These are phyloP conservation scores for Drosophila saltans DNA, from an alignment of 1,140 invertebrate species.

Conservation along the genomic window DNA sequence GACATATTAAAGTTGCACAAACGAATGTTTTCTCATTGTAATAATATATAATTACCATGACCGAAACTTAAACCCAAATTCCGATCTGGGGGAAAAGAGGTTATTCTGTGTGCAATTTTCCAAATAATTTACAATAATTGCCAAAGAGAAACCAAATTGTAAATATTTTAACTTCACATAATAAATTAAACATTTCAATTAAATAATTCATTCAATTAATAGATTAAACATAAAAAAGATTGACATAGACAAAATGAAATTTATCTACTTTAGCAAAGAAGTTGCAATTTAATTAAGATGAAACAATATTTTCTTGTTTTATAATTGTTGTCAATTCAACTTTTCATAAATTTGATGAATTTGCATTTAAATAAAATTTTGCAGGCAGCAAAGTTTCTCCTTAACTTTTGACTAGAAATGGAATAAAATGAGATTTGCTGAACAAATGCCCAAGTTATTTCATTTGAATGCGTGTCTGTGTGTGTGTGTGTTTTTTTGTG, in stretches of 20 bases:
- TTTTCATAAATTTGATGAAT: background rate
- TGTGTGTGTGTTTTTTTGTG: slow-evolving; percentile 3
- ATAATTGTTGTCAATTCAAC: background rate
- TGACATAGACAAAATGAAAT: background rate
- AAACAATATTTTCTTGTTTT: slow-evolving; percentile 3
- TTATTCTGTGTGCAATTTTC: slow-evolving; percentile 38
- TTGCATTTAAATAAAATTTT: slow-evolving; percentile 4
- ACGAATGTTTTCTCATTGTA: background rate
- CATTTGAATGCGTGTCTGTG: slow-evolving; percentile 21
- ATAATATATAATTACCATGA: no score
- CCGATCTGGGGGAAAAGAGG: no score
- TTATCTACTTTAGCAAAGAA: background rate
- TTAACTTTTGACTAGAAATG: slow-evolving; percentile 7
- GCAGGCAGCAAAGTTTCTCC: background rate
- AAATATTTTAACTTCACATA: background rate
- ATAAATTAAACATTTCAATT: background rate
- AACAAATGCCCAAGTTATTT: slow-evolving; percentile 15
- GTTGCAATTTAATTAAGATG: background rate
- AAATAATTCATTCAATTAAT: background rate
- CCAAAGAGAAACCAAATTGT: background rate
- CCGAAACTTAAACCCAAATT: background rate
- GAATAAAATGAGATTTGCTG: slow-evolving; percentile 4
- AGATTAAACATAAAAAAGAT: background rate
- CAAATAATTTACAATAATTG: slow-evolving; percentile 39
- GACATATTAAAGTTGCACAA: background rate